A percentile compares a stretch with the other conserved stretches of the same genome.
Conservation (phyloP, 2,888 invertebrate species). For the Drosophila dives region DNA sequence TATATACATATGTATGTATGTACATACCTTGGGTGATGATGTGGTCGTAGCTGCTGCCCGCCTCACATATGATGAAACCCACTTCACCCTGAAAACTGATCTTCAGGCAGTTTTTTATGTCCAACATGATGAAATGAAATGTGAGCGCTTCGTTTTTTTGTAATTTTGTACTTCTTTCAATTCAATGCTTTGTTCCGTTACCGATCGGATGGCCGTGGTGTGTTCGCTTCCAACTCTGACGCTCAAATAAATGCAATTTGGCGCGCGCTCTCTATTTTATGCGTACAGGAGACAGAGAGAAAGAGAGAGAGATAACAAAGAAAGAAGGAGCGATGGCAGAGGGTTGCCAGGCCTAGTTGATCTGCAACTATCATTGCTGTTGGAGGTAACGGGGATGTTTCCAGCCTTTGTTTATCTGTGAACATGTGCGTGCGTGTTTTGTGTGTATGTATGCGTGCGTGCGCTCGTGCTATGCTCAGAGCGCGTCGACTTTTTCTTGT, state of each 20-base stretch:
- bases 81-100: constrained; percentile 59
- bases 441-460: constrained; percentile 4
- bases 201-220: background rate
- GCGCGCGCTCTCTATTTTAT: constrained; percentile 42
- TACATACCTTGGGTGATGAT: constrained; percentile 72
- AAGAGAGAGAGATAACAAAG: background rate
- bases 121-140: constrained; percentile 49
- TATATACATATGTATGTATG: background rate
- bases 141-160: constrained; percentile 1
- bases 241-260: constrained; percentile 46
- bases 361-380: constrained; percentile 28
- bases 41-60: constrained; percentile 64
- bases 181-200: background rate
- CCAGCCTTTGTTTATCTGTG: constrained; percentile 16
- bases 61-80: constrained; percentile 47
- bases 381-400: constrained; percentile 39
- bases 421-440: constrained; percentile 6
- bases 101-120: constrained; percentile 55
- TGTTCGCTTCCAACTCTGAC: constrained; percentile 22
- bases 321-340: background rate
- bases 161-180: background rate
- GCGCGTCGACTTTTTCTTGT: background rate
- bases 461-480: constrained; percentile 38
- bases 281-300: background rate
- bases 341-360: constrained; percentile 1